These are phyloP conservation scores for Vespertilio murinus DNA, from an alignment of 2,797 vertebrate species.

Conservation along the genomic window DNA sequence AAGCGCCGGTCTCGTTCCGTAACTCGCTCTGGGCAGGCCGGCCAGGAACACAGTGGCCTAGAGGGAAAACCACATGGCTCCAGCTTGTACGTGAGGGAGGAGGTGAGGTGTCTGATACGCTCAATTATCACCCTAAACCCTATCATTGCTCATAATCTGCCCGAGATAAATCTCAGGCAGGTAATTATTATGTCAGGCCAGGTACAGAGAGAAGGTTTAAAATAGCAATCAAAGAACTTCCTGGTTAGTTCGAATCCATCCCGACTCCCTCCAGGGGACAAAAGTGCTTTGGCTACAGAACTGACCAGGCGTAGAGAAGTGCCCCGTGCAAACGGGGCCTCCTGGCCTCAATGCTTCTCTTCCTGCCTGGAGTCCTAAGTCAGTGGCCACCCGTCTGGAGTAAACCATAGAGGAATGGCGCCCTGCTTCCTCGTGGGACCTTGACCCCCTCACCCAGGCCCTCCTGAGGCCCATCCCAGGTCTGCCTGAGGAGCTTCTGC, in stretches of 20 bases:
- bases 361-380: slow-evolving; percentile 63
- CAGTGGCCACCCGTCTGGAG: slow-evolving; percentile 48
- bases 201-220: slow-evolving; percentile 54
- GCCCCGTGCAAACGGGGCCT: slow-evolving; percentile 41
- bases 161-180: slow-evolving; percentile 62
- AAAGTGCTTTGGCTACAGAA: slow-evolving; percentile 65
- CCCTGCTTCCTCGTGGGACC: not conserved
- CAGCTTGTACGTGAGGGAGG: not conserved
- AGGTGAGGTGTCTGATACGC: not conserved
- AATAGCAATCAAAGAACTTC: slow-evolving; percentile 71
- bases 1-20: not conserved
- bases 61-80: not conserved
- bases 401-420: not conserved
- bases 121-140: slow-evolving; percentile 53
- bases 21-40: accelerated
- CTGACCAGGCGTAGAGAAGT: slow-evolving; percentile 62
- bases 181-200: slow-evolving; percentile 52
- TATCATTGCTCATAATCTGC: slow-evolving; percentile 43
- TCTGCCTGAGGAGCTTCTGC: not conserved
- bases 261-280: slow-evolving; percentile 56
- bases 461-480: too few species aligned
- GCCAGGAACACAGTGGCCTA: not conserved
- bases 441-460: too few species aligned
- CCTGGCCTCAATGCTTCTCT: slow-evolving; percentile 63
- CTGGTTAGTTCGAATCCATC: slow-evolving; percentile 74